A percentile compares a stretch with the other conserved stretches of the same genome.
Conservation (phyloP, 1,140 invertebrate genomes). For the Diachasmimorpha longicaudata region DNA sequence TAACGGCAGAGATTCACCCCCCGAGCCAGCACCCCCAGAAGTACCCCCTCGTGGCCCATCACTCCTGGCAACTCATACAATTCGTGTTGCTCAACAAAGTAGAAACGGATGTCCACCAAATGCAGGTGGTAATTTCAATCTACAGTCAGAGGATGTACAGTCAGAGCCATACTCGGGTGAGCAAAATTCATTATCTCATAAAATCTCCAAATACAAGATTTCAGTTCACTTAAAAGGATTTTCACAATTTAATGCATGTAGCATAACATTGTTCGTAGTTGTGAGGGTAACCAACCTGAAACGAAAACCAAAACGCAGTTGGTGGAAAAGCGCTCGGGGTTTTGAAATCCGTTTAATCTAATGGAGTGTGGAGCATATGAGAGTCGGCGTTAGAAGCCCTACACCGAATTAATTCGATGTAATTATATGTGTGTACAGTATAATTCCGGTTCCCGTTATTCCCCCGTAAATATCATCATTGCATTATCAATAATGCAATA, state of each 20-base stretch:
- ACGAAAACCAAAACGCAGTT: background rate
- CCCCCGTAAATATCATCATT: conserved; percentile 50
- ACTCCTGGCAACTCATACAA: conserved; percentile 63
- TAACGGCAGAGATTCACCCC: conserved; percentile 70
- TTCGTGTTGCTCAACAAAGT: conserved; percentile 44
- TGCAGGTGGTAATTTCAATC: conserved; percentile 37
- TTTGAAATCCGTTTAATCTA: conserved; percentile 48
- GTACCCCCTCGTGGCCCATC: conserved; percentile 75
- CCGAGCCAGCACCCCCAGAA: conserved; percentile 76
- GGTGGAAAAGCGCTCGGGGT: conserved; percentile 10
- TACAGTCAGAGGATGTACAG: conserved; percentile 46
- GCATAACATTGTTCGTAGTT: conserved; percentile 24
- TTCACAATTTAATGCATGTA: background rate
- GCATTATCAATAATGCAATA: conserved; percentile 44
- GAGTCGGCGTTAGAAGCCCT: conserved; percentile 45
- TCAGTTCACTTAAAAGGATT: conserved; percentile 5
- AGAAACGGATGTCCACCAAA: conserved; percentile 50
- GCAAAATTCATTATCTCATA: conserved; percentile 21
- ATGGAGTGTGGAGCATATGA: conserved; percentile 40
- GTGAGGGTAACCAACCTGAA: background rate
- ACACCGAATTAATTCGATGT: conserved; percentile 45
- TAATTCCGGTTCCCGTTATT: conserved; percentile 49
- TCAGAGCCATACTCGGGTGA: conserved; percentile 47
- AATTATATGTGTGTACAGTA: conserved; percentile 36
- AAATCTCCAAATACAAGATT: background rate